These are phyloP conservation scores for Drosophila borealis DNA, from an alignment of 2,888 invertebrate species.

Conservation along the genomic window DNA sequence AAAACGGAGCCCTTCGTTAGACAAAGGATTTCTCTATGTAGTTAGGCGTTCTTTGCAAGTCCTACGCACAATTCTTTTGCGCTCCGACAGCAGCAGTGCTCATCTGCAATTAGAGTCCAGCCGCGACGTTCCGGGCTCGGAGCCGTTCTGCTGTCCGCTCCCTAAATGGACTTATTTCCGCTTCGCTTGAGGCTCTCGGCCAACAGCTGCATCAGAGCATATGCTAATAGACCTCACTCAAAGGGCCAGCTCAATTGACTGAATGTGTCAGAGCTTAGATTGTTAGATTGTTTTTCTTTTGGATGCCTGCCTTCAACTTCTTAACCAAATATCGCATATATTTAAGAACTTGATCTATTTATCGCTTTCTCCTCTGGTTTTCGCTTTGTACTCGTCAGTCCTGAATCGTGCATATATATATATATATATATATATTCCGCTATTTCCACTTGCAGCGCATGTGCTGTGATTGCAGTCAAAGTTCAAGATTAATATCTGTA, in stretches of 20 bases:
- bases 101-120: constrained; percentile 60
- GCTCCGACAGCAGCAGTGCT: constrained; percentile 27
- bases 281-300: constrained; percentile 12
- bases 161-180: constrained; percentile 43
- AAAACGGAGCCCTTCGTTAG: constrained; percentile 25
- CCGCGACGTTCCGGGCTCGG: constrained; percentile 18
- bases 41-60: constrained; percentile 32
- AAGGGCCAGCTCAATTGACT: constrained; percentile 34
- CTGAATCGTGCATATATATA: neutral
- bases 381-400: neutral
- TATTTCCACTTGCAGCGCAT: neutral
- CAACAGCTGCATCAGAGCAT: constrained; percentile 50
- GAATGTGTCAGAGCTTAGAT: constrained; percentile 14
- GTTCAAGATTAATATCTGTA: constrained; percentile 11
- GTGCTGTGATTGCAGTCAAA: neutral
- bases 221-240: constrained; percentile 35
- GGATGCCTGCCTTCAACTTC: constrained; percentile 27
- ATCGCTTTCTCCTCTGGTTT: constrained; percentile 5
- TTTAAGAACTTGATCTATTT: constrained; percentile 17
- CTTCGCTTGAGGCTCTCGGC: constrained; percentile 43
- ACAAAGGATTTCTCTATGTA: constrained; percentile 63
- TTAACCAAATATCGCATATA: constrained; percentile 35
- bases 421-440: too few relatives aligned
- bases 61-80: constrained; percentile 43
- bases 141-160: constrained; percentile 7